Conservation (phyloP, 2,113 vertebrate species). For the Gasterosteus nipponicus region DNA sequence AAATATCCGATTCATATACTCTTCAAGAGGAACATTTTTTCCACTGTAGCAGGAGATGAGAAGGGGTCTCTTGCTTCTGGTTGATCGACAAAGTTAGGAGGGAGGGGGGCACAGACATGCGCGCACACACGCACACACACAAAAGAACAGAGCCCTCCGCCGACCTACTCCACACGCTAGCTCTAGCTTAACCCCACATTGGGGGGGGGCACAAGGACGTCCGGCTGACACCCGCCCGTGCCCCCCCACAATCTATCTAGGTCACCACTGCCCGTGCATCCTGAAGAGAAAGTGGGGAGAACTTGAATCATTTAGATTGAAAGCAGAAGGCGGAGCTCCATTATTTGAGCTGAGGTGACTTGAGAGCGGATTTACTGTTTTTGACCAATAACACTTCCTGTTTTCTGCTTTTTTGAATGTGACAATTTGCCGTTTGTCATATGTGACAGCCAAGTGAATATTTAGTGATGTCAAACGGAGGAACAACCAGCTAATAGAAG, state of each 20-base stretch:
- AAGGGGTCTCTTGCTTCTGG: constrained; percentile 6
- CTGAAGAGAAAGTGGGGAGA: not conserved
- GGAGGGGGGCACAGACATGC: constrained; percentile 56
- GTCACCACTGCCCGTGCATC: constrained; percentile 1
- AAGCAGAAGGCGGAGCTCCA: not conserved
- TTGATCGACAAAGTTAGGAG: not conserved
- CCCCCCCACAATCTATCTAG: constrained; percentile 9
- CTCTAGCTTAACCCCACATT: constrained; percentile 27
- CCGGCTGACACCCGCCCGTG: constrained; percentile 23
- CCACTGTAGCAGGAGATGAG: not conserved
- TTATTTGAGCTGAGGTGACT: not conserved
- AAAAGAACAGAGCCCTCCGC: not conserved
- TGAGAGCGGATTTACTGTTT: not conserved
- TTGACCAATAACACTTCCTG: not conserved
- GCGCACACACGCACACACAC: too few species aligned
- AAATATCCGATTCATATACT: not conserved
- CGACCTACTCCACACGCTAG: constrained; percentile 59
- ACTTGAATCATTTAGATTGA: not conserved
- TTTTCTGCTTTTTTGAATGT: not conserved
- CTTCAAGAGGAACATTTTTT: not conserved
- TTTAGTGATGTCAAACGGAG: not conserved
- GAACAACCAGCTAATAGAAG: not conserved
- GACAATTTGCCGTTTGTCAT: not conserved
- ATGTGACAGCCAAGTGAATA: not conserved
- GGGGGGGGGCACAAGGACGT: constrained; percentile 34